Base-by-base conservation (phyloP, 2,888 invertebrate species). In the Acleris cristana region DNA sequence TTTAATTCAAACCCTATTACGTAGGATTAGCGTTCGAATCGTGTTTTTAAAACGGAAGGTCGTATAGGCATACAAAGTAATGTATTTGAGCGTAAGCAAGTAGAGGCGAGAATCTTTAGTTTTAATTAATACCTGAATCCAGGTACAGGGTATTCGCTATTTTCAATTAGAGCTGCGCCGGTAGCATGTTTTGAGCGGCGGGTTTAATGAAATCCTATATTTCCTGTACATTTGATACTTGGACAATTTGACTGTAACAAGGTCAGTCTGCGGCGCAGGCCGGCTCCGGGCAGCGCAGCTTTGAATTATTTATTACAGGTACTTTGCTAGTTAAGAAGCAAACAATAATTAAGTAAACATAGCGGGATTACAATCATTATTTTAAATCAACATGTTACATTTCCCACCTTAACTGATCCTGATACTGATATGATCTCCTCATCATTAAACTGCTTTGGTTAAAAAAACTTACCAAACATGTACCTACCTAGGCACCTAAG, bases 41-140 rank as follows among this genome's bases (percentile, higher is more conserved):
- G 82, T 84, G 75, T 81, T 82, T 84, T 81, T 84, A 76, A 75
- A 75, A 72, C 74, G 74, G 73, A 65, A 73, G 78, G 63, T 79
- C 79, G 81, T 84, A 82, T 83, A 86, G 82, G 84, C 84, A 86
- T 84, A 74, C 73, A 72, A 76, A 73, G 76, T 76, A 78, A 72
- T 74, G 59, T 69, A 64, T 73, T 83, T 81, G 83, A 84, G 83
- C 84, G 83, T 86, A 84, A 84, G 85, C 84, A 79, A 82, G 84
- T 83, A 83, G 86, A 86, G 82, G 86, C 86, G 86, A 87, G 89
- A 87, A 88, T 87, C 88, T 89, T 88, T 85, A 85, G 85, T 87
- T 90, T 90, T 90, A 91, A 91, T 91, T 90, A 90, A 91, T 90
- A 86, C 84, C 84, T 83, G 86, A 82, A 86, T 85, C 86, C 85